Percentiles rank a stretch among this genome's conserved stretches.
phyloP scores from a whole-genome alignment of 2,113 vertebrate species.

The Piprites chloris region DNA sequence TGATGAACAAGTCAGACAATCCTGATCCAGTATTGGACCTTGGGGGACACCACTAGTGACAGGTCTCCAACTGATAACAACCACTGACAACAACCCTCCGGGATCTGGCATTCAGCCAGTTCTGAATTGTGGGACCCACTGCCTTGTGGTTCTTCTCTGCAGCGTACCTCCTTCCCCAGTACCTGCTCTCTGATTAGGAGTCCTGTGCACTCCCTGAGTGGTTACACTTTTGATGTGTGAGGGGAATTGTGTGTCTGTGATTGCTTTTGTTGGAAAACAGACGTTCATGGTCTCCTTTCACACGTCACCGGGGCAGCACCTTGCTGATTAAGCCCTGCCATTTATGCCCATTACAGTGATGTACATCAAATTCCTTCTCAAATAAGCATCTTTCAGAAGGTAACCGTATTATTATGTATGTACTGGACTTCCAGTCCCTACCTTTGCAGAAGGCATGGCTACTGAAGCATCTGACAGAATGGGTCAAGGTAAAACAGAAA shows the following conservation, averaged over 20 bases:
- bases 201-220: neutral
- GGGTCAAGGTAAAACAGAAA: neutral
- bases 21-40: neutral
- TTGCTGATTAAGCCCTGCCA: neutral
- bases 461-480: neutral
- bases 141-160: neutral
- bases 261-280: neutral
- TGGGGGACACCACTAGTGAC: neutral
- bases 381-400: neutral
- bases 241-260: neutral
- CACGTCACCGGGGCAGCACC: rapidly evolving
- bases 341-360: neutral
- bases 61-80: neutral
- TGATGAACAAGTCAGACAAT: neutral
- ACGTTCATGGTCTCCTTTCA: neutral
- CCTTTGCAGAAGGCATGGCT: neutral
- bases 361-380: neutral
- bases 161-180: neutral
- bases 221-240: neutral
- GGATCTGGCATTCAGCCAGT: neutral
- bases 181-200: neutral
- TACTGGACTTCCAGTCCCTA: neutral
- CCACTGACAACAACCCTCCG: neutral
- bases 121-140: neutral
- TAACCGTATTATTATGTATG: neutral